phyloP scores from a whole-genome alignment of 2,113 vertebrate genomes.

The Dendropsophus ebraccatus region DNA sequence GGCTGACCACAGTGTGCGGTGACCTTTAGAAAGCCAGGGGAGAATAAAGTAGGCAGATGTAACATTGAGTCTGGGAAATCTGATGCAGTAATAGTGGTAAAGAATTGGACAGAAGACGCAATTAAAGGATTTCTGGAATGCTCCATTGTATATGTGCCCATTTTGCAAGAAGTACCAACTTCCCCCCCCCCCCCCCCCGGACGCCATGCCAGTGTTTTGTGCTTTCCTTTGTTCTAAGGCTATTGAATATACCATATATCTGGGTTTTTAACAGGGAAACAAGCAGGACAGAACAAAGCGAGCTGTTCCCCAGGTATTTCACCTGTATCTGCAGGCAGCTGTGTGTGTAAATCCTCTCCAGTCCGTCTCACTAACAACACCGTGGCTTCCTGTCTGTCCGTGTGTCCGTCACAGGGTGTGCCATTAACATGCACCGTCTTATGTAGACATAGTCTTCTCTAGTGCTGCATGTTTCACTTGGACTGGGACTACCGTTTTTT shows the following conservation, averaged over 20 bases:
- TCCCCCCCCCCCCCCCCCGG: no score
- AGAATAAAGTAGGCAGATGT: background rate
- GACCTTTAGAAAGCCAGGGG: no score
- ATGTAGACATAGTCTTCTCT: background rate
- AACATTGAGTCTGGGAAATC: background rate
- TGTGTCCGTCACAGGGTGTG: slow-evolving; percentile 43
- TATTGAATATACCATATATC: slow-evolving; percentile 62
- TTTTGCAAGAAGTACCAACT: background rate
- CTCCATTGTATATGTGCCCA: background rate
- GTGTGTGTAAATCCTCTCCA: slow-evolving; percentile 16
- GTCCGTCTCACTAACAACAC: slow-evolving; percentile 50
- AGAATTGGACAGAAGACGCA: background rate
- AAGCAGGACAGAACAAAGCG: slow-evolving; percentile 86
- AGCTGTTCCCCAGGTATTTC: slow-evolving; percentile 88
- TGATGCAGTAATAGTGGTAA: background rate
- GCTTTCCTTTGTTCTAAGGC: background rate
- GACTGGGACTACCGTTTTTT: background rate
- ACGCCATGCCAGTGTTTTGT: background rate
- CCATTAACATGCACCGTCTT: background rate
- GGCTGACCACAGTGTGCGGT: no score
- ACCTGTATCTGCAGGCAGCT: slow-evolving; percentile 55
- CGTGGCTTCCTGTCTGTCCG: background rate
- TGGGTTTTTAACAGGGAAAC: slow-evolving; percentile 90
- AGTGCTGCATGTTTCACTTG: background rate
- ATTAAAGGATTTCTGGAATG: background rate